Evolutionary conservation across 2,797 vertebrate species (phyloP), one percentile per base, ranked within the genome.

Genomic region (Girardinus metallicus): DNA sequence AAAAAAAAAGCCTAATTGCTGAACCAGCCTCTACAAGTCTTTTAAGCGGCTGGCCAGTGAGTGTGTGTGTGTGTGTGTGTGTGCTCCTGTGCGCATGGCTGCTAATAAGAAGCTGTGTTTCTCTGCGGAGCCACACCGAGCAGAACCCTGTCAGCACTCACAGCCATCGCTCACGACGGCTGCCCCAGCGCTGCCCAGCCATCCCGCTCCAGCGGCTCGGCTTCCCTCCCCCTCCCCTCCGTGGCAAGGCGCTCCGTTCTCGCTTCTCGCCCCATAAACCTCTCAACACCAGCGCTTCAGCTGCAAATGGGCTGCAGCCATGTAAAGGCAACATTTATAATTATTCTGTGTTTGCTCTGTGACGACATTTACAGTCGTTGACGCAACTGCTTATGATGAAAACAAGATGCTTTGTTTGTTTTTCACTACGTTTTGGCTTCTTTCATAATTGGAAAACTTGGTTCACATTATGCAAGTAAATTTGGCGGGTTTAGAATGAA

Each of bases 211-310:
- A 93, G 93, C 91, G 73, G 83, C 84, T 85, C 85, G 31, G 81
- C 88, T 86, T 88, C 86, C 87, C 87, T 90, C 81, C 82, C 88
- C 80, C 76, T 87, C 80, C 74, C 85, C 89, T 93, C 92, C 91
- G 90, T 88, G 84, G 89, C 91, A 86, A 88, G 84, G 83, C 86
- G 91, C 91, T 92, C 92, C 90, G 83, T 92, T 86, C 89, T 93
- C 81, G 83, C 91, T 86, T 92, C 88, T 91, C 86, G 90, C 87
- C 90, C 91, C 91, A 93, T 94, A 95, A 95, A 96, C 86, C 93
- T 94, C 87, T 96, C 95, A 95, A 92, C 95, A 91, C 91, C 90
- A 85, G 87, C n/a, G 82, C 89, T 87, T 93, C 91, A 86, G 77
- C 88, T 81, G 89, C 85, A 89, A 92, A 91, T 84, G 90, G 80